Evolutionary conservation across 2,888 invertebrate species (phyloP).

Genomic region (Nephrotoma guestfalica): DNA sequence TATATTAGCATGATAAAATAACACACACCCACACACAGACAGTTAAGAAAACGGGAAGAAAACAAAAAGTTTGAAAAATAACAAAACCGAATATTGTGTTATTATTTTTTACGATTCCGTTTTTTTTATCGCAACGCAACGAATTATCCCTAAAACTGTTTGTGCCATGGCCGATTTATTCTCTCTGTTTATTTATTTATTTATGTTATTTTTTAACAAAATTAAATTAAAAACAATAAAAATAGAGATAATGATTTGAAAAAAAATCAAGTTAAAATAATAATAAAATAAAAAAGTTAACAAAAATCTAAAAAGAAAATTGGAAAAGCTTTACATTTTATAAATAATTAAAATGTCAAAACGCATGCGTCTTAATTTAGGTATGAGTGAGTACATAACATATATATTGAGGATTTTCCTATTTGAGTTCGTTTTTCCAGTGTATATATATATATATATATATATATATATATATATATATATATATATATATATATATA

Average conservation of each 20-base stretch:
- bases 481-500: background rate
- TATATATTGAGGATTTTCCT: background rate
- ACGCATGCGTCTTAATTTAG: background rate
- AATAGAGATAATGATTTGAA: background rate
- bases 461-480: background rate
- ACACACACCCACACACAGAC: background rate
- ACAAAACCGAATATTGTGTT: background rate
- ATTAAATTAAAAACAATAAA: background rate
- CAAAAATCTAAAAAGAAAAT: background rate
- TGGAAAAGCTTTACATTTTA: background rate
- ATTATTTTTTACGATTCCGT: background rate
- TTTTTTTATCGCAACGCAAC: background rate
- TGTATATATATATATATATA: background rate
- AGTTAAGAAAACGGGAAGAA: background rate
- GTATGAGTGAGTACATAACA: background rate
- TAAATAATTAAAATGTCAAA: background rate
- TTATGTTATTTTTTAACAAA: background rate
- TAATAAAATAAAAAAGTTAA: background rate
- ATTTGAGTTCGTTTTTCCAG: background rate
- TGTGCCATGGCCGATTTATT: background rate
- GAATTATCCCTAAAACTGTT: background rate
- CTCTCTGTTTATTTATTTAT: background rate
- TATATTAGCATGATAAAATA: background rate
- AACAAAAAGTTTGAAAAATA: background rate
- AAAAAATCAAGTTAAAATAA: background rate